A percentile compares a stretch with the other conserved stretches of the same genome.
Evolutionary conservation across 2,888 invertebrate species (phyloP).

Genomic region (Bellardia bayeri): DNA sequence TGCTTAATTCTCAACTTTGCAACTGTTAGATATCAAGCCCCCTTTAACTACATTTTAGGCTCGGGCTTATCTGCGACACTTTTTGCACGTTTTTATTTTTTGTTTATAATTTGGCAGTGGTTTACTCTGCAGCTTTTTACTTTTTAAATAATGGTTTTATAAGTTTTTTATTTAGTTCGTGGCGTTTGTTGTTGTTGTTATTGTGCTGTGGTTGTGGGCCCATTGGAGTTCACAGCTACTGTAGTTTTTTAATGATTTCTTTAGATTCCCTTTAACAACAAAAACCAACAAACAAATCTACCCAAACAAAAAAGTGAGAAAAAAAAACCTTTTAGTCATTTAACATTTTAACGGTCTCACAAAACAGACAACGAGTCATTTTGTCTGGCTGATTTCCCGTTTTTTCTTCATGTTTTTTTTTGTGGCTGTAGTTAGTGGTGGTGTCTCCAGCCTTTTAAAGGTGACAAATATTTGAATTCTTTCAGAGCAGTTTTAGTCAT

Average conservation of each 20-base stretch:
- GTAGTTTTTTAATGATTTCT: constrained; percentile 73
- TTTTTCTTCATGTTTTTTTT: constrained; percentile 22
- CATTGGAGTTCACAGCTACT: constrained; percentile 71
- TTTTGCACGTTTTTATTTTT: constrained; percentile 67
- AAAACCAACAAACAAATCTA: constrained; percentile 2
- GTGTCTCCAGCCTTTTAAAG: constrained; percentile 27
- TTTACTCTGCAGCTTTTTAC: background rate
- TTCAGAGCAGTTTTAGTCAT: constrained; percentile 46
- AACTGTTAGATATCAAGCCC: background rate
- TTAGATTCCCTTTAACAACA: constrained; percentile 44
- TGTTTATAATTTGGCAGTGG: constrained; percentile 25
- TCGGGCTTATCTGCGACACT: constrained; percentile 68
- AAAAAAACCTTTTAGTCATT: constrained; percentile 70
- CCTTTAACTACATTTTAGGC: constrained; percentile 28
- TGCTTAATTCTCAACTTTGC: background rate
- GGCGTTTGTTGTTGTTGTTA: background rate
- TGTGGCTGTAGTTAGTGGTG: background rate
- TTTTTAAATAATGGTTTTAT: constrained; percentile 48
- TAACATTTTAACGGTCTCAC: constrained; percentile 57
- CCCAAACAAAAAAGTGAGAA: constrained; percentile 10
- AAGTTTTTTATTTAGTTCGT: constrained; percentile 36
- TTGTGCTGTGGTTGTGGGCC: constrained; percentile 48
- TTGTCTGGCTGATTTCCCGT: constrained; percentile 70
- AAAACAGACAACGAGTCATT: constrained; percentile 66
- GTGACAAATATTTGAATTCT: constrained; percentile 70